These are phyloP conservation scores for Pachyseris speciosa DNA, from an alignment of 64 coral and sea anemone species.

Conservation along the genomic window DNA sequence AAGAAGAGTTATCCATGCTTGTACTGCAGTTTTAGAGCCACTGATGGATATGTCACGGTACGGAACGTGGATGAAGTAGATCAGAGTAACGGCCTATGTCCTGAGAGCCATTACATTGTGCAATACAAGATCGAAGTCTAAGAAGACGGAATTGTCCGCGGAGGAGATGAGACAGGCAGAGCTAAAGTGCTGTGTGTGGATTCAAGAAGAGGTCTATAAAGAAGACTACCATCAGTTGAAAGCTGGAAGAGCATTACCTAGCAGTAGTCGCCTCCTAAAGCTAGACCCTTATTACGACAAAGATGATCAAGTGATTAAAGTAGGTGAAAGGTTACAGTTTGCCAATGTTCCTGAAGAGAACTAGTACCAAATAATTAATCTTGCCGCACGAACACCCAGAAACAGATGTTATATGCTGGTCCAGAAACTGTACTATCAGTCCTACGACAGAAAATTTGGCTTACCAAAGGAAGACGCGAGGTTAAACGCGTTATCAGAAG, in stretches of 20 bases:
- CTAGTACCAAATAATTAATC: slow-evolving; percentile 44
- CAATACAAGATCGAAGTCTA: not conserved
- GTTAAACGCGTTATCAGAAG: slow-evolving; percentile 22
- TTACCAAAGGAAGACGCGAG: slow-evolving; percentile 28
- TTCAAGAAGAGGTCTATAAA: slow-evolving; percentile 38
- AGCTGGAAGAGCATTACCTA: not conserved
- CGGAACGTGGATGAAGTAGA: slow-evolving; percentile 13
- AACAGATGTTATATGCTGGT: slow-evolving; percentile 5
- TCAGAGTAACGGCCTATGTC: slow-evolving; percentile 52
- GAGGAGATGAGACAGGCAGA: slow-evolving; percentile 30
- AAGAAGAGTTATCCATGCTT: slow-evolving; percentile 5
- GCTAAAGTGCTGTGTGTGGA: not conserved
- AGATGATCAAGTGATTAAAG: not conserved
- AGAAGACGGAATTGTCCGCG: not conserved
- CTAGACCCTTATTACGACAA: not conserved
- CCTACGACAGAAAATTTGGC: slow-evolving; percentile 15
- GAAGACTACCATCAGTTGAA: slow-evolving; percentile 25
- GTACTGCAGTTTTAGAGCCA: slow-evolving; percentile 1
- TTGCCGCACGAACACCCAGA: slow-evolving; percentile 24
- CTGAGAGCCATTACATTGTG: not conserved
- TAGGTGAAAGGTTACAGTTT: slow-evolving; percentile 47
- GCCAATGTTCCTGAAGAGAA: slow-evolving; percentile 6
- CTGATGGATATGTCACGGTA: not conserved
- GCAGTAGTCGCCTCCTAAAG: not conserved
- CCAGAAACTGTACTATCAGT: slow-evolving; percentile 16